These are phyloP conservation scores for Crepidodera aurea DNA, from an alignment of 2,888 invertebrate genomes.

Conservation along the genomic window DNA sequence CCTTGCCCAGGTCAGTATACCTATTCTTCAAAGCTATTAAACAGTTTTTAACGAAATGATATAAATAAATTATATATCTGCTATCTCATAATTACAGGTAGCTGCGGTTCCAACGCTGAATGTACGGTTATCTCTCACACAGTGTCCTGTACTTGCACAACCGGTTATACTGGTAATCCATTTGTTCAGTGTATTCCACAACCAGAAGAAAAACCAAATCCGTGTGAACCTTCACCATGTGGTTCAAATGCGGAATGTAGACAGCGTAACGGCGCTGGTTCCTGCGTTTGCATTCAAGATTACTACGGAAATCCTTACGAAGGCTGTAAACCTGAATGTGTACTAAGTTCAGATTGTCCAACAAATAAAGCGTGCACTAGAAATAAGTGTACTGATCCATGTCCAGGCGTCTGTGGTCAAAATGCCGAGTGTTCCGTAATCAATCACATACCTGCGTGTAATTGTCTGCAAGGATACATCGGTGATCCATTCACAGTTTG, in stretches of 20 bases:
- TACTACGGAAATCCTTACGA: slow-evolving; percentile 80
- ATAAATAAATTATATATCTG: too few relatives aligned
- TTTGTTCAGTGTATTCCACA: slow-evolving; percentile 67
- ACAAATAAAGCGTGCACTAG: slow-evolving; percentile 82
- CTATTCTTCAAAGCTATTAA: too few relatives aligned
- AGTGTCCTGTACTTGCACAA: slow-evolving; percentile 72
- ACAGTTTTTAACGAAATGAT: too few relatives aligned
- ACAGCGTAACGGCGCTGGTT: slow-evolving; percentile 66
- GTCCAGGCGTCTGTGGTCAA: slow-evolving; percentile 82
- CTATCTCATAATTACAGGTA: too few relatives aligned
- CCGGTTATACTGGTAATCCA: slow-evolving; percentile 73
- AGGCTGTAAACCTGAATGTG: slow-evolving; percentile 83
- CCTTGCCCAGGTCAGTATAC: slow-evolving; percentile 66
- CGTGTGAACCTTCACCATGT: slow-evolving; percentile 80
- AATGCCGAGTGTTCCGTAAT: slow-evolving; percentile 80
- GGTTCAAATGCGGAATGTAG: slow-evolving; percentile 78
- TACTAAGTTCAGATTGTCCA: slow-evolving; percentile 85
- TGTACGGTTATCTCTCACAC: slow-evolving; percentile 70
- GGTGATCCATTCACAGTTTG: slow-evolving; percentile 69
- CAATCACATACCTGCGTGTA: slow-evolving; percentile 72
- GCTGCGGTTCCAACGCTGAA: slow-evolving; percentile 64
- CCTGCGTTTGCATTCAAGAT: slow-evolving; percentile 76
- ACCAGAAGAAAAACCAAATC: slow-evolving; percentile 61
- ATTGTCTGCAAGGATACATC: slow-evolving; percentile 65
- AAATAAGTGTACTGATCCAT: slow-evolving; percentile 86